Base-by-base conservation (phyloP, 2,113 vertebrate genomes). In the Typhlomys cinereus region DNA sequence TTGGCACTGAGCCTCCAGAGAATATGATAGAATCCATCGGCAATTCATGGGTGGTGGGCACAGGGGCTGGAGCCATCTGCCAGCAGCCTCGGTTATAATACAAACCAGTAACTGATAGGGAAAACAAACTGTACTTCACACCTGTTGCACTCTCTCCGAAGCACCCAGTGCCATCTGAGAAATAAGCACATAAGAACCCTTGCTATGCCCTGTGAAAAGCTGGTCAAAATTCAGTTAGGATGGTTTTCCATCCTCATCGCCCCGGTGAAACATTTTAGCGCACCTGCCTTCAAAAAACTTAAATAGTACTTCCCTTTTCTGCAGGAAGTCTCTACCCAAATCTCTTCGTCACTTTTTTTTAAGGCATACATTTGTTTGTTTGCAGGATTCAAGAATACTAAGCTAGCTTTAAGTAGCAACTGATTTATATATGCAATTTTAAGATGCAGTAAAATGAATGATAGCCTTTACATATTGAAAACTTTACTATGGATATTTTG, bases 381-480 rank as follows among this genome's bases (percentile, higher is more conserved):
- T 94, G 71, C 87, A 31, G 85, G 85, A 95, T 84, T n/a, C 73
- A 5, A 50, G 86, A 92, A 54, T 74, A 88, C 48, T 82, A 71
- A n/a, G 52, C 88, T 84, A 90, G 90, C 94, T 94, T 95, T 96
- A 96, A 94, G 75, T 67, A 92, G 90, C 85, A 84, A 93, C 94
- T 87, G 90, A 94, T 93, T 96, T 96, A 94, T 95, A 92, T 31
- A 73, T 90, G 90, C 93, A 92, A 31, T 78, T 88, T 54, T 80
- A 90, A 82, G 95, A 83, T 74, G 75, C 91, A 89, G 93, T 85
- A 92, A 96, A 91, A 94, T 90, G 90, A 96, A 92, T 81, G 74
- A 76, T 20, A 85, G 94, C 83, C 93, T 95, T 96, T 94, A 84
- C 81, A 50, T 73, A 67, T 91, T 75, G 93, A 93, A 94, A 97